phyloP scores from a whole-genome alignment of 2,888 invertebrate genomes.

The Drosophila barbarae region DNA sequence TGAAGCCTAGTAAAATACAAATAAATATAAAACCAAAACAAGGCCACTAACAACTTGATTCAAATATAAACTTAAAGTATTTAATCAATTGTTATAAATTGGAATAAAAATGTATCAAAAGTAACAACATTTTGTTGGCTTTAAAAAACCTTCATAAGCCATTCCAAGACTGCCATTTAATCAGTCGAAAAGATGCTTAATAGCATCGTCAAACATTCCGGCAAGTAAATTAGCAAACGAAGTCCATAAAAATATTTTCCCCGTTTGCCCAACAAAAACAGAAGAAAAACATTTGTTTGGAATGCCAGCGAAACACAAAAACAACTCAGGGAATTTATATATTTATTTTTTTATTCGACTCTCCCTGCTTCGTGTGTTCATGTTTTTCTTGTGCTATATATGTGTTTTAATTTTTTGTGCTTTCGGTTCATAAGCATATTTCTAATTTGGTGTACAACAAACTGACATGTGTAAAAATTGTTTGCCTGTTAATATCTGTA shows the following conservation, averaged over 20 bases:
- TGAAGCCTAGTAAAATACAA: not conserved
- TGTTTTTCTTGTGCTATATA: conserved; percentile 22
- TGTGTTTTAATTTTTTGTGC: conserved; percentile 16
- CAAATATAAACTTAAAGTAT: not conserved
- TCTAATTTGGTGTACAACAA: conserved; percentile 46
- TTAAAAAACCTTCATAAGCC: conserved; percentile 9
- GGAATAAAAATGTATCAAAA: not conserved
- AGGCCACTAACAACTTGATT: not conserved
- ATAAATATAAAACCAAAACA: not conserved
- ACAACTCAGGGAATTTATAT: conserved; percentile 4
- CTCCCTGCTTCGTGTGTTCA: not conserved
- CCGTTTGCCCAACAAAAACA: not conserved
- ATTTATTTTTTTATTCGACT: conserved; percentile 1
- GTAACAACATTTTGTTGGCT: not conserved
- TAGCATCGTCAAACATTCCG: conserved; percentile 22
- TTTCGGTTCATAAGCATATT: conserved; percentile 49
- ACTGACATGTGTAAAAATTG: conserved; percentile 53
- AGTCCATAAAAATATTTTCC: conserved; percentile 38
- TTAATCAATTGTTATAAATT: not conserved
- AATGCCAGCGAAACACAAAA: conserved; percentile 13
- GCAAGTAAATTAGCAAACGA: conserved; percentile 32
- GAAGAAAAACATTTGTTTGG: conserved; percentile 33
- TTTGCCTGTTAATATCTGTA: conserved; percentile 53
- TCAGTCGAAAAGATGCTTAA: conserved; percentile 18
- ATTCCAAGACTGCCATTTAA: conserved; percentile 15